phyloP scores from a whole-genome alignment of 53 echinoderm and acorn worm species.

The Henricia sp. region DNA sequence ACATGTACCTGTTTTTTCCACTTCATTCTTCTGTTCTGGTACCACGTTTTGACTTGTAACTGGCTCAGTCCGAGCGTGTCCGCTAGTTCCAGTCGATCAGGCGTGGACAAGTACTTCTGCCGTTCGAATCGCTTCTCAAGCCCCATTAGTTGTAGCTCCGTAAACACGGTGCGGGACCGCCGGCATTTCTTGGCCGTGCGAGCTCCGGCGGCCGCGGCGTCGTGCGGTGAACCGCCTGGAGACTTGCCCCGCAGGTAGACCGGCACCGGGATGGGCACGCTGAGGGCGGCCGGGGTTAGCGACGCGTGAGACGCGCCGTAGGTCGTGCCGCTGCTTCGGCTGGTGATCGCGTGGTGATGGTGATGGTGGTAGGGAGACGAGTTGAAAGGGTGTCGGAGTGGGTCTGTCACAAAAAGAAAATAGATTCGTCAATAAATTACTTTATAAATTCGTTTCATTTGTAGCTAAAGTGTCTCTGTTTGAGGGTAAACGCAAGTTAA shows the following conservation, averaged over 20 bases:
- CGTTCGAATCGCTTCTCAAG: conserved; percentile 97
- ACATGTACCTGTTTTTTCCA: conserved; percentile 99
- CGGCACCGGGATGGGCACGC: conserved; percentile 96
- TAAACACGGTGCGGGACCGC: conserved; percentile 94
- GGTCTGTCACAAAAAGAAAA: background rate
- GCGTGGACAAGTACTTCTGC: conserved; percentile 98
- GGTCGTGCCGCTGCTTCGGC: conserved; percentile 29
- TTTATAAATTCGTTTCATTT: background rate
- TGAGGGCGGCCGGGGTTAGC: conserved; percentile 57
- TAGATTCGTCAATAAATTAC: background rate
- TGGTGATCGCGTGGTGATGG: conserved; percentile 5
- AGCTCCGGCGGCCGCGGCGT: conserved; percentile 73
- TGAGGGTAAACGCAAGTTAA: background rate
- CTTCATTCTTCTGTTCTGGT: conserved; percentile 98
- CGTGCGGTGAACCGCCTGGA: conserved; percentile 72
- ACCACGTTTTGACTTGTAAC: conserved; percentile 97
- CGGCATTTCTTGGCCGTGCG: conserved; percentile 95
- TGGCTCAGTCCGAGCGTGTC: conserved; percentile 94
- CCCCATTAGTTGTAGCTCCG: conserved; percentile 95
- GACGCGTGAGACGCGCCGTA: conserved; percentile 26
- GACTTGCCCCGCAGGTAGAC: conserved; percentile 93
- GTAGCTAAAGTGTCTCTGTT: background rate
- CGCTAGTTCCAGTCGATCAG: conserved; percentile 87
- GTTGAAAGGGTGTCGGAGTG: conserved; percentile 37
- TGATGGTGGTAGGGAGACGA: conserved; percentile 22